Evolutionary conservation across 2,888 invertebrate genomes (phyloP).

Genomic region (Andrena minutula): DNA sequence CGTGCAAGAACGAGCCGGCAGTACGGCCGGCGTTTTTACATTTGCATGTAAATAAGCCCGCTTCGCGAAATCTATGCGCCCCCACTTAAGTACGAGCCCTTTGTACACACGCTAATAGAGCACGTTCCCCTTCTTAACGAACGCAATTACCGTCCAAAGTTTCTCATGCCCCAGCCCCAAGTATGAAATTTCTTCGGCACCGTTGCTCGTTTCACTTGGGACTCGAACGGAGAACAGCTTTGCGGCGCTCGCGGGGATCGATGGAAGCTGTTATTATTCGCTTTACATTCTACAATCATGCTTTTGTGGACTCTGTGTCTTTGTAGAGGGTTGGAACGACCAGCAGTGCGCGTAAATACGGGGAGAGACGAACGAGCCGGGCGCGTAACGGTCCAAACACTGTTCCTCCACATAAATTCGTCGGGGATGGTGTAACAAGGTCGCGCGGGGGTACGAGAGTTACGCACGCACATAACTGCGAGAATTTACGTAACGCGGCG

Average conservation of each 20-base stretch:
- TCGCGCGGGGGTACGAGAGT: constrained; percentile 1
- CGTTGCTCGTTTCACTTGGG: no score
- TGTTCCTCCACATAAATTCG: background rate
- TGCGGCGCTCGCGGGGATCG: no score
- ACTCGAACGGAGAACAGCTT: no score
- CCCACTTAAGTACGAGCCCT: background rate
- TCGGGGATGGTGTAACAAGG: background rate
- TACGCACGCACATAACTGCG: constrained; percentile 1
- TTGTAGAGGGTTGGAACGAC: no score
- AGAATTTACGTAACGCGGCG: constrained; percentile 43
- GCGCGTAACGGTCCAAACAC: background rate
- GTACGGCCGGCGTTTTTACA: constrained; percentile 71
- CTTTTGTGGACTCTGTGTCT: no score
- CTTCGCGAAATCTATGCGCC: constrained; percentile 51
- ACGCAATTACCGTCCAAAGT: constrained; percentile 24
- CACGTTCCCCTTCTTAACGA: constrained; percentile 11
- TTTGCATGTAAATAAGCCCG: constrained; percentile 79
- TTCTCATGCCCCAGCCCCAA: background rate
- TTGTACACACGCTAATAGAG: background rate
- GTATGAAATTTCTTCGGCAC: no score
- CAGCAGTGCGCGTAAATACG: background rate
- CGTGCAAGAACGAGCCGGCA: constrained; percentile 49
- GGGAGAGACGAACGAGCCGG: background rate
- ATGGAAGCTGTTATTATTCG: no score
- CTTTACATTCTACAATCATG: no score